Conservation (phyloP, 2,113 vertebrate species). For the Cinclus mexicanus region DNA sequence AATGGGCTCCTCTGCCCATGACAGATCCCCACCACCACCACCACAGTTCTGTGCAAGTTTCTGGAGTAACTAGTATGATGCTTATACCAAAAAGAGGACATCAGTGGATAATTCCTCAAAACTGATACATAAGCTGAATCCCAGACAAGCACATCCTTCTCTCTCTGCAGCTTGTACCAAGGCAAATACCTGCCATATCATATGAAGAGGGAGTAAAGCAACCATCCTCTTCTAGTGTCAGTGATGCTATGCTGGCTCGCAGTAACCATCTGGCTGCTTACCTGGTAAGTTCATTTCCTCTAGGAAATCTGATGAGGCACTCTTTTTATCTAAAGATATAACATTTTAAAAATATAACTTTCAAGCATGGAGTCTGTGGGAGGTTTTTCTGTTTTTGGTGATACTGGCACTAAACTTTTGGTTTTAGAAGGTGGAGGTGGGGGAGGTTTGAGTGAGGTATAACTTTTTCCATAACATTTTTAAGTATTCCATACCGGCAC, state of each 20-base stretch:
- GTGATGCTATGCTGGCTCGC: neutral
- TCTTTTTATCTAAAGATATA: neutral
- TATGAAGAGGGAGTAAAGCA: neutral
- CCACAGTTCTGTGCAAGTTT: rapidly evolving
- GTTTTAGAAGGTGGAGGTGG: neutral
- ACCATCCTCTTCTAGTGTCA: neutral
- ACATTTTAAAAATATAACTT: neutral
- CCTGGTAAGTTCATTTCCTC: neutral
- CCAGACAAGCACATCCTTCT: neutral
- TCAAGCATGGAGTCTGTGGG: neutral
- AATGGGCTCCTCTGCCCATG: neutral
- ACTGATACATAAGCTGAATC: neutral
- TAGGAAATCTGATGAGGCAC: neutral
- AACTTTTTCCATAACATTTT: neutral
- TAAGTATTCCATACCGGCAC: neutral
- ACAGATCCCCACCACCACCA: neutral
- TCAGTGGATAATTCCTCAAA: neutral
- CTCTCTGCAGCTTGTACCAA: neutral
- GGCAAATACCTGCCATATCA: neutral
- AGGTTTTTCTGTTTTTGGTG: neutral
- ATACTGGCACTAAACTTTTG: neutral
- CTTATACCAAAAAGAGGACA: neutral
- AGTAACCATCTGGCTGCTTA: neutral
- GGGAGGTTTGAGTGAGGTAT: neutral
- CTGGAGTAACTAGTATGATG: neutral